Base-by-base conservation (phyloP, 92 coral and sea anemone genomes). In the Hydrozoanthus gracilis region DNA sequence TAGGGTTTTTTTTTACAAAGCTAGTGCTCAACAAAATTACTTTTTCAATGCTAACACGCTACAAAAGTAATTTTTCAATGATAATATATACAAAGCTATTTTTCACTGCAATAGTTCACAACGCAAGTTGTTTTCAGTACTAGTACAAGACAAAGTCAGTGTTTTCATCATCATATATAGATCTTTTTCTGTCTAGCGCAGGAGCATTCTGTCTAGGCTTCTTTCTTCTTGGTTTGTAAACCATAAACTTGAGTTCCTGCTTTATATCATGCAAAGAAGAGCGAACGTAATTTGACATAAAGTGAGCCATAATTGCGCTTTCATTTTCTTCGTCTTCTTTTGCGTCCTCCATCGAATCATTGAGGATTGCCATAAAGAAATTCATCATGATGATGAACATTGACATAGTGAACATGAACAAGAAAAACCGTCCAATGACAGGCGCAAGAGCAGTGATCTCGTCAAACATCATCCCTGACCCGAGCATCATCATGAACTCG, bases 331-430 rank as follows among this genome's bases (percentile, higher is more conserved):
- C 67, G 17, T 71, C 65, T 14, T 94, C 88, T 10, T 88, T 88
- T 10, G 92, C 88, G 7, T 95, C 98, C 2, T 89, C 90, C 87
- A 95, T 95, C 18, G 98, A 91, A 51, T 96, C 99, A 74, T 93
- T 95, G 11, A 96, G 67, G 78, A 96, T 96, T 35, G 99, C 90
- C 50, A 96, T 84, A 79, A 96, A 96, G 66, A 96, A 91, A 85
- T 96, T 96, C 82, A 96, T 90, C 79, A 95, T 61, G 66, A 96
- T 83, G 69, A 96, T 54, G 0, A 92, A 87, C 85, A 93, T 95
- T 4, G 88, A 51, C 87, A 91, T 64, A 35, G 90, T 89, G 82
- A 91, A 96, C 15, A 89, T 10, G 60, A 96, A 93, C 49, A 96
- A 51, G 86, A 95, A 96, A 84, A 96, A 64, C 0, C 98, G 99